These are phyloP conservation scores for Oenanthe melanoleuca DNA, from an alignment of 2,113 vertebrate species.

Conservation along the genomic window DNA sequence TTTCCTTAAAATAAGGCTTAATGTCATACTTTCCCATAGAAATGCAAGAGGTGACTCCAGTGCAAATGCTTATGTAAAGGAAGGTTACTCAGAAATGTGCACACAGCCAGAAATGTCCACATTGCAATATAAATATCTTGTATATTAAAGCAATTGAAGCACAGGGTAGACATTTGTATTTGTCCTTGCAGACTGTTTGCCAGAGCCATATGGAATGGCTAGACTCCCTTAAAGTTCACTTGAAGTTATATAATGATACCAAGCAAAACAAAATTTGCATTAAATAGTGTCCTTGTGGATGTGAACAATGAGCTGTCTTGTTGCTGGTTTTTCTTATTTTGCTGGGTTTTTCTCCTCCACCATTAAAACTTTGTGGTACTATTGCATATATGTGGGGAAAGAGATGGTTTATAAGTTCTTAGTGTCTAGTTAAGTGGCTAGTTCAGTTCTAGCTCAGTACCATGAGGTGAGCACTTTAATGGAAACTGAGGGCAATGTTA, in stretches of 20 bases:
- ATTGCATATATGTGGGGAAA: not conserved
- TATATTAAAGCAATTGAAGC: not conserved
- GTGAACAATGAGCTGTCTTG: not conserved
- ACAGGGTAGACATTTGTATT: not conserved
- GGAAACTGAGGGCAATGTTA: not conserved
- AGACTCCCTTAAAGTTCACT: not conserved
- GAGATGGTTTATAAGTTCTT: not conserved
- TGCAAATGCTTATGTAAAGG: not conserved
- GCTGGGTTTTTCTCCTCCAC: fast-evolving
- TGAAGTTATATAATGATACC: not conserved
- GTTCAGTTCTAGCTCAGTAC: not conserved
- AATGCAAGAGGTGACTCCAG: not conserved
- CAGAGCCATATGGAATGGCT: not conserved
- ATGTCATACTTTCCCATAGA: not conserved
- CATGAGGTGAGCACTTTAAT: not conserved
- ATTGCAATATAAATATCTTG: not conserved
- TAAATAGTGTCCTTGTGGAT: not conserved
- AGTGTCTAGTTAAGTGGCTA: not conserved
- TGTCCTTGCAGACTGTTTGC: not conserved
- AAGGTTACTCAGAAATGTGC: not conserved
- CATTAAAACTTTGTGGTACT: not conserved
- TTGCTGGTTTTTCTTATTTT: not conserved
- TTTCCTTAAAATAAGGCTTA: not conserved
- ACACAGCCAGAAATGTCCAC: not conserved
- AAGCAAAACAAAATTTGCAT: not conserved